Conservation (phyloP, 2,797 vertebrate genomes). For the Jordanella pulchra region DNA sequence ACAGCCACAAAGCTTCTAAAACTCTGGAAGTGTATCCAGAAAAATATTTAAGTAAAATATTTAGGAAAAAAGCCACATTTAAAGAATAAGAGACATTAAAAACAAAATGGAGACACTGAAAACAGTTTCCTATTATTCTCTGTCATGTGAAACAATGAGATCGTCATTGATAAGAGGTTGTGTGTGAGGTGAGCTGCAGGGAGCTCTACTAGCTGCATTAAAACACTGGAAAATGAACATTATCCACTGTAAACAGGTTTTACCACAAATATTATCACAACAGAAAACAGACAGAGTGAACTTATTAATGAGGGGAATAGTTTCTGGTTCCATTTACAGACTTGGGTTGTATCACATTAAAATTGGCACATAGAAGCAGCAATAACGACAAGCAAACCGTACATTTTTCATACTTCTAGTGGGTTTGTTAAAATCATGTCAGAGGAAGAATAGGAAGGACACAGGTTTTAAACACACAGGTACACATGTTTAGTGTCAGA, state of each 20-base stretch:
- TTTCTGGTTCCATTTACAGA: constrained; percentile 23
- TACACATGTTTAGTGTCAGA: constrained; percentile 2
- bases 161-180: constrained; percentile 2
- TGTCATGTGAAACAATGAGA: constrained; percentile 7
- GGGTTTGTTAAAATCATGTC: constrained; percentile 10
- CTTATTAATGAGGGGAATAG: constrained; percentile 9
- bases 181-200: constrained; percentile 14
- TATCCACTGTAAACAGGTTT: constrained; percentile 23
- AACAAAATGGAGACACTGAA: constrained; percentile 10
- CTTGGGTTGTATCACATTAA: constrained; percentile 23
- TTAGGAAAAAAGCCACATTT: background rate
- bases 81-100: background rate
- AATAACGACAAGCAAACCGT: constrained; percentile 18
- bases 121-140: background rate
- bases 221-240: constrained; percentile 21
- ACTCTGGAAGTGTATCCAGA: background rate
- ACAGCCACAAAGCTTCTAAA: background rate
- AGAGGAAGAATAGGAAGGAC: constrained; percentile 22
- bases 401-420: constrained; percentile 11
- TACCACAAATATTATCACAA: constrained; percentile 28
- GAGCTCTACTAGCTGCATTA: constrained; percentile 32
- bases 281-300: constrained; percentile 18
- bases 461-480: constrained; percentile 17
- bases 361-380: constrained; percentile 56
- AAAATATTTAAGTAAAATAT: too few species aligned